These are phyloP conservation scores for Chloebia gouldiae DNA, from an alignment of 2,113 vertebrate genomes.

Conservation along the genomic window DNA sequence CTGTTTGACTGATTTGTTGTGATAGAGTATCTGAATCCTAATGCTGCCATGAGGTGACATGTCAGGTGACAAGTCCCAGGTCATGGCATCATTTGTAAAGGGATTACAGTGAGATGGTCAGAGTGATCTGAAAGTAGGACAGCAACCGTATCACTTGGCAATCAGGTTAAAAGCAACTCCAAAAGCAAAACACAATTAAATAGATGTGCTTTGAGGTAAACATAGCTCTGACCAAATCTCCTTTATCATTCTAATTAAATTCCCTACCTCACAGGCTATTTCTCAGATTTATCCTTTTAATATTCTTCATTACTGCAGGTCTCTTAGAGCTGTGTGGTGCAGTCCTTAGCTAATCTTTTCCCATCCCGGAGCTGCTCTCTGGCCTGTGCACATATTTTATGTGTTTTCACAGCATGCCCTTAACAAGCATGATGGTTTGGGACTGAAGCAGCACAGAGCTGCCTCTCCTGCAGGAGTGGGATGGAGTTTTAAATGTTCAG, in stretches of 20 bases:
- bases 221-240: not conserved
- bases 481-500: not conserved
- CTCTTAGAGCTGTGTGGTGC: not conserved
- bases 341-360: not conserved
- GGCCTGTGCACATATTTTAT: not conserved
- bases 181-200: slow-evolving; percentile 13
- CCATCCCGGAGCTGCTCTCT: not conserved
- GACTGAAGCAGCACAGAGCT: not conserved
- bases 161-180: not conserved
- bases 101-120: not conserved
- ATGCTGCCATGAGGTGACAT: not conserved
- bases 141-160: not conserved
- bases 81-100: not conserved
- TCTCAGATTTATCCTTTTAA: not conserved
- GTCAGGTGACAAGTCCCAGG: not conserved
- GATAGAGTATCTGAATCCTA: not conserved
- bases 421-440: not conserved
- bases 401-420: not conserved
- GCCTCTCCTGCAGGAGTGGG: slow-evolving; percentile 4
- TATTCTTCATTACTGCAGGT: not conserved
- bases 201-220: not conserved
- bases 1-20: not conserved
- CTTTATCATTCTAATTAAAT: not conserved
- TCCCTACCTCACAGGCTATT: not conserved
- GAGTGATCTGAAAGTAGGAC: not conserved